phyloP scores from a whole-genome alignment of 2,113 vertebrate genomes.

The Australoheros scitulus region DNA sequence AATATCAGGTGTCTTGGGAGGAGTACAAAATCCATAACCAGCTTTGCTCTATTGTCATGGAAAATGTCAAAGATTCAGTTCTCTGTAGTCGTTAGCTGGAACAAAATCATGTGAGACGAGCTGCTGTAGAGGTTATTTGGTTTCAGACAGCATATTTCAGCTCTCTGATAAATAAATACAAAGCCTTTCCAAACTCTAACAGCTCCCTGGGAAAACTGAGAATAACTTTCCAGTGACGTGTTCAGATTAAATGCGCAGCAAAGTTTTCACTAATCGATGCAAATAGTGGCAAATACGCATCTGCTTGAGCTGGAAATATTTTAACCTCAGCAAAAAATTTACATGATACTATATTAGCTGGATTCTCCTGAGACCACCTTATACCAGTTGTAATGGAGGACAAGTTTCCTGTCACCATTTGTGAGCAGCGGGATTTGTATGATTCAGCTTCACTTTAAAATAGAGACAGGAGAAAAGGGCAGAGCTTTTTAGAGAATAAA shows the following conservation, averaged over 20 bases:
- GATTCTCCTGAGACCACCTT: not conserved
- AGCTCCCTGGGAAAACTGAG: not conserved
- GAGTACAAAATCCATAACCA: not conserved
- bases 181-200: not conserved
- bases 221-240: not conserved
- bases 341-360: not conserved
- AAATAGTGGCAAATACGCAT: not conserved
- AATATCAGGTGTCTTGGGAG: slow-evolving; percentile 16
- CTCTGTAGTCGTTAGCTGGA: not conserved
- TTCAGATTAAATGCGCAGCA: not conserved
- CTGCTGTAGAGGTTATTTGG: not conserved
- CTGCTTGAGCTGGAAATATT: not conserved
- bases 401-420: not conserved
- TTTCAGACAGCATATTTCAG: not conserved
- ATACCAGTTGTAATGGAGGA: not conserved
- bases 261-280: not conserved
- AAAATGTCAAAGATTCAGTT: slow-evolving; percentile 10
- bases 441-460: not conserved
- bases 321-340: not conserved
- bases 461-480: not conserved
- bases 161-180: slow-evolving; percentile 7
- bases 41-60: slow-evolving; percentile 10
- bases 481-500: not conserved
- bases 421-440: not conserved
- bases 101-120: not conserved